These are phyloP conservation scores for Octodon degus DNA, from an alignment of 2,113 vertebrate species.

Conservation along the genomic window DNA sequence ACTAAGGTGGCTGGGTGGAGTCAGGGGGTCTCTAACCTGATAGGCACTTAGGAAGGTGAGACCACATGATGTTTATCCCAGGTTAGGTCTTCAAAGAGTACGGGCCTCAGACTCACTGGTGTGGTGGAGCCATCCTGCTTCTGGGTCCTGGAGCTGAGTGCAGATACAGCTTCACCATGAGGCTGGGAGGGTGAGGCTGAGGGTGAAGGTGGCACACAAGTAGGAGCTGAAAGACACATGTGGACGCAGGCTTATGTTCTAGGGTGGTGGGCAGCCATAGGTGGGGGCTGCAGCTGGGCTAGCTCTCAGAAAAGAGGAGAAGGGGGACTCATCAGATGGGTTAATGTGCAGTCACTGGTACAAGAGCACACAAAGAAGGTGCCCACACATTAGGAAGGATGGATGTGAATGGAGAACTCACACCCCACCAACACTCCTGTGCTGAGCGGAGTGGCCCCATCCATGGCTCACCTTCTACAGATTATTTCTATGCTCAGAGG, in stretches of 20 bases:
- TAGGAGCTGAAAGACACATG: neutral
- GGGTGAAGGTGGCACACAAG: neutral
- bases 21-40: neutral
- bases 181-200: neutral
- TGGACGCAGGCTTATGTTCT: neutral
- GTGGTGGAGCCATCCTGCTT: neutral
- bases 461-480: neutral
- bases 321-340: neutral
- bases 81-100: neutral
- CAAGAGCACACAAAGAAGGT: neutral
- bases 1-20: neutral
- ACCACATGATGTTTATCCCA: neutral
- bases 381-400: neutral
- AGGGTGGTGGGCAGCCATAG: neutral
- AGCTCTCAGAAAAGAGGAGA: neutral
- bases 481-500: slow-evolving; percentile 12
- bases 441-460: neutral
- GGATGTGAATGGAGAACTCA: neutral
- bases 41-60: neutral
- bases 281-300: neutral
- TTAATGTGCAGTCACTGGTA: neutral
- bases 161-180: neutral
- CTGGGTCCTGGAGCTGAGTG: neutral
- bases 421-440: neutral
- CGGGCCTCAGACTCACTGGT: neutral